Percentiles rank a stretch among this genome's conserved stretches.
phyloP scores from a whole-genome alignment of 1,140 invertebrate genomes.

The Acyrthosiphon pisum region DNA sequence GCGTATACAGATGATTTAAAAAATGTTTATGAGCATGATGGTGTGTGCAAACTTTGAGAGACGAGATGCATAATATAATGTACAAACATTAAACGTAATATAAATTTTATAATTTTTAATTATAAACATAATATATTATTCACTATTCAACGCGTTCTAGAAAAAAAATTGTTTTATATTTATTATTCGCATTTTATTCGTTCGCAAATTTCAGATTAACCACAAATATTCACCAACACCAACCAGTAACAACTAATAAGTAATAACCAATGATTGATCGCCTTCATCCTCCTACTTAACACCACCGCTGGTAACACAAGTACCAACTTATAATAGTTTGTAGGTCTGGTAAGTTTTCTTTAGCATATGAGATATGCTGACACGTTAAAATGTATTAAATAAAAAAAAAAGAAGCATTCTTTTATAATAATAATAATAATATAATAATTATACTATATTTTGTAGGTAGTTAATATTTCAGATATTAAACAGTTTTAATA shows the following conservation, averaged over 20 bases:
- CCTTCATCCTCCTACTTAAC: background rate
- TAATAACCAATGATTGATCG: background rate
- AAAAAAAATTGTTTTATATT: background rate
- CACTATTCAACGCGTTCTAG: background rate
- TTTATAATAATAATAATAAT: no score
- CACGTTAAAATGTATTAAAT: no score
- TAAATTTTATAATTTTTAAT: background rate
- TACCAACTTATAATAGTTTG: background rate
- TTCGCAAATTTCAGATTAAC: background rate
- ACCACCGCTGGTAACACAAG: background rate
- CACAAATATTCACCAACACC: background rate
- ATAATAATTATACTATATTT: no score
- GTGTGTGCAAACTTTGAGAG: background rate
- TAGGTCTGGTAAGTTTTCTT: background rate
- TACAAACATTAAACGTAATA: background rate
- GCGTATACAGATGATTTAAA: no score
- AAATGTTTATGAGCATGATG: no score
- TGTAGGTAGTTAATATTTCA: no score
- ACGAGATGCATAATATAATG: background rate
- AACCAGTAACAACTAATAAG: no score
- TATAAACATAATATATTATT: background rate
- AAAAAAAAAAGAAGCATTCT: no score
- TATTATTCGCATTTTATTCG: background rate
- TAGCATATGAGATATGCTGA: no score
- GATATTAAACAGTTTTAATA: no score